Percentiles rank a stretch among this genome's conserved stretches.
phyloP scores from a whole-genome alignment of 1,140 invertebrate species.

The Armadillidium nasatum region DNA sequence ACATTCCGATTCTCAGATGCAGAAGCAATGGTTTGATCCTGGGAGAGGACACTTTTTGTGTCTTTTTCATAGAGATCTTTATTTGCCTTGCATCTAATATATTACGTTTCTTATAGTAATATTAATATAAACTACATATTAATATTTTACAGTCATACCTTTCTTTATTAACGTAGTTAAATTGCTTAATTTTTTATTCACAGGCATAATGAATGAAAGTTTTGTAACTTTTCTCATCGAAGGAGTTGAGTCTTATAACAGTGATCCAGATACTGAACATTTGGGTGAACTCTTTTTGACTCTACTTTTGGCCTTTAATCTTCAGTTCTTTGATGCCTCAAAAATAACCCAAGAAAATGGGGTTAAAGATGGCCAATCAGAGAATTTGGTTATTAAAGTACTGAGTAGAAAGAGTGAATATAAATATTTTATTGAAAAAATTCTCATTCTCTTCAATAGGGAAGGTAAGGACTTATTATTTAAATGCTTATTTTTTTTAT shows the following conservation, averaged over 20 bases:
- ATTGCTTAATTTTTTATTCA: too few relatives aligned
- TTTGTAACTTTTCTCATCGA: conserved; percentile 75
- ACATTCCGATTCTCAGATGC: too few relatives aligned
- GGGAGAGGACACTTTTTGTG: too few relatives aligned
- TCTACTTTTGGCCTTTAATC: conserved; percentile 77
- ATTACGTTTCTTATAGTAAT: too few relatives aligned
- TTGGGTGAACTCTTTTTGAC: conserved; percentile 77
- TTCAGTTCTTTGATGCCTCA: conserved; percentile 62
- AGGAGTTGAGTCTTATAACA: conserved; percentile 70
- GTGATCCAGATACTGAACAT: conserved; percentile 61
- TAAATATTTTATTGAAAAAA: conserved; percentile 83
- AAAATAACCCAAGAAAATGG: neutral
- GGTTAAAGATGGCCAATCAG: conserved; percentile 45
- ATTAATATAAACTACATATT: too few relatives aligned
- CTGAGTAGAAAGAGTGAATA: conserved; percentile 65
- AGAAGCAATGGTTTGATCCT: too few relatives aligned
- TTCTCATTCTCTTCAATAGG: conserved; percentile 76
- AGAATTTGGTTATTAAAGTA: conserved; percentile 71
- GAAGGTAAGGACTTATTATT: conserved; percentile 61
- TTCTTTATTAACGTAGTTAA: too few relatives aligned
- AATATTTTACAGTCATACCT: too few relatives aligned
- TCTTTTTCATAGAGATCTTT: too few relatives aligned
- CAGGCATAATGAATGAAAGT: conserved; percentile 70
- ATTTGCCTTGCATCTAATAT: too few relatives aligned
- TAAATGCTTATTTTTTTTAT: too few relatives aligned